Percentiles rank a stretch among this genome's conserved stretches.
Evolutionary conservation across 1,140 invertebrate species (phyloP).

Genomic region (Aplysia californica): DNA sequence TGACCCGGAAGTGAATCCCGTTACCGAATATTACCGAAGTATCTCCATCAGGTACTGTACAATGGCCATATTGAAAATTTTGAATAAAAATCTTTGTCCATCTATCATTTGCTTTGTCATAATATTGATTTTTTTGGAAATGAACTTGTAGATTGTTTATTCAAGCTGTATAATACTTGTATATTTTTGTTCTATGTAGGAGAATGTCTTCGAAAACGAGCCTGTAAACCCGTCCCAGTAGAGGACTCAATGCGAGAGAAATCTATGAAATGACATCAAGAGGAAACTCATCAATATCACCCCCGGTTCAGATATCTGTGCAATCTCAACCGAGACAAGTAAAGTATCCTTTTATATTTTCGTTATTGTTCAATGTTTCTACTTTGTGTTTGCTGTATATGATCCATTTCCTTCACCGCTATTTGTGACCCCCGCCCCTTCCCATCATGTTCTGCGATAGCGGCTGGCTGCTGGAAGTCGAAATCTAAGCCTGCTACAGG

Average conservation of each 20-base stretch:
- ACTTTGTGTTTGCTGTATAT: neutral
- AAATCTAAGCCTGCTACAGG: neutral
- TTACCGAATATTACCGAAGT: constrained; percentile 32
- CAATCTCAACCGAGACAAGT: constrained; percentile 16
- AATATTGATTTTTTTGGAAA: too few species aligned
- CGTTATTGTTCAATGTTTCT: too few species aligned
- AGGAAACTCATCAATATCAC: constrained; percentile 29
- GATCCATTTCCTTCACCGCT: neutral
- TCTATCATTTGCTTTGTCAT: too few species aligned
- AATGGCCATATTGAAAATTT: constrained; percentile 28
- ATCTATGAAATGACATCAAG: constrained; percentile 32
- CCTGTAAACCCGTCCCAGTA: constrained; percentile 23
- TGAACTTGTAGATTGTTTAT: too few species aligned
- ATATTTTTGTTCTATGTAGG: too few species aligned
- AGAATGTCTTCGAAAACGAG: constrained; percentile 31
- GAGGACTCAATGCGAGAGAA: constrained; percentile 20
- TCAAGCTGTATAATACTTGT: too few species aligned
- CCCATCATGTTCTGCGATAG: neutral
- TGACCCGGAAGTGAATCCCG: constrained; percentile 25
- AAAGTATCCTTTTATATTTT: constrained; percentile 28
- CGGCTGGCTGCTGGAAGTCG: neutral
- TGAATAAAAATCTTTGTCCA: constrained; percentile 6
- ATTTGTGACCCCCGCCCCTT: neutral
- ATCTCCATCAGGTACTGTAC: constrained; percentile 29
- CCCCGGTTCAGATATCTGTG: constrained; percentile 20